Conservation (phyloP, 2,888 invertebrate species). For the Orchestes rusci region DNA sequence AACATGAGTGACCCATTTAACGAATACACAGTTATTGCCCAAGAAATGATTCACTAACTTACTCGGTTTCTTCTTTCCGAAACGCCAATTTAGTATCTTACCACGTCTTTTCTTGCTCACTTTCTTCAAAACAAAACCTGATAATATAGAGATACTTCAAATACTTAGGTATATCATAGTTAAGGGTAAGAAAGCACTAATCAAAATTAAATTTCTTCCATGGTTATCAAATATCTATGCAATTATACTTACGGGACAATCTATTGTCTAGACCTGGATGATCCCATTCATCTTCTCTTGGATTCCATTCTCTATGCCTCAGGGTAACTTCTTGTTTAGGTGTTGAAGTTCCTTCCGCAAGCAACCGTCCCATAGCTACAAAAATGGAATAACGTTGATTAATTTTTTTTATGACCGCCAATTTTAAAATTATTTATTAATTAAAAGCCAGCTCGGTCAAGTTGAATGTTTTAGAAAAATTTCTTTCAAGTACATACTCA, state of each 20-base stretch:
- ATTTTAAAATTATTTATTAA: too few species aligned
- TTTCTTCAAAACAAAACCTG: slow-evolving; percentile 19
- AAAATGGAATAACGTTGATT: too few species aligned
- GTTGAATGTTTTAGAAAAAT: too few species aligned
- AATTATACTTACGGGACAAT: slow-evolving; percentile 47
- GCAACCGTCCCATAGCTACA: slow-evolving; percentile 39
- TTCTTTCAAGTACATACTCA: too few species aligned
- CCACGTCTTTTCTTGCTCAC: slow-evolving; percentile 17
- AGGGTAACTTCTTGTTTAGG: slow-evolving; percentile 37
- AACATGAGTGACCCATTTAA: too few species aligned
- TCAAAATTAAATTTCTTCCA: too few species aligned
- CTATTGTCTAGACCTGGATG: slow-evolving; percentile 44
- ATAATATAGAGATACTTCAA: slow-evolving; percentile 8
- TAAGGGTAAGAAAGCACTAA: too few species aligned
- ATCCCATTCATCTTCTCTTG: slow-evolving; percentile 41
- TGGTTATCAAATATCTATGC: too few species aligned
- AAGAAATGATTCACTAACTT: slow-evolving; percentile 17
- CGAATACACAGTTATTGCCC: too few species aligned
- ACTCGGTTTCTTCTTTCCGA: slow-evolving; percentile 17
- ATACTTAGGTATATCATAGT: background rate
- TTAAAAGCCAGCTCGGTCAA: too few species aligned
- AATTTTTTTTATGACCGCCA: too few species aligned
- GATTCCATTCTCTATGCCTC: slow-evolving; percentile 39
- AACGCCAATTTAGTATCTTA: slow-evolving; percentile 23
- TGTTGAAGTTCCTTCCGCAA: slow-evolving; percentile 41